phyloP scores from a whole-genome alignment of 2,113 vertebrate species.

The Neogale vison region DNA sequence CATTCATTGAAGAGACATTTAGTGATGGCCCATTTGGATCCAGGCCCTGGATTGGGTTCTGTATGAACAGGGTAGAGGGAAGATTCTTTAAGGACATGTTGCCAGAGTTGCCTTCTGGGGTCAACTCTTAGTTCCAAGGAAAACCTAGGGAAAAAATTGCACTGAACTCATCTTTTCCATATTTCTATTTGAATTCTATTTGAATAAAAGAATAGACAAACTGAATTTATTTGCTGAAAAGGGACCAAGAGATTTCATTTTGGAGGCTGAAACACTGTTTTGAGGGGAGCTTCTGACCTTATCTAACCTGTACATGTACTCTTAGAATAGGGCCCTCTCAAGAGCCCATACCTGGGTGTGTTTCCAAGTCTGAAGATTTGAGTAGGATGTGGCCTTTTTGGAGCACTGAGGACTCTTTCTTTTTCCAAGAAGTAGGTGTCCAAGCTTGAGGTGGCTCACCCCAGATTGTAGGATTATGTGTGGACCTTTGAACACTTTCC shows the following conservation, averaged over 20 bases:
- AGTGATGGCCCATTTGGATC: neutral
- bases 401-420: neutral
- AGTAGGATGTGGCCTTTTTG: neutral
- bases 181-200: constrained; percentile 8
- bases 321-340: neutral
- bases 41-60: neutral
- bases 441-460: neutral
- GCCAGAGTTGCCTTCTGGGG: neutral
- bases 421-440: neutral
- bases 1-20: neutral
- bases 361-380: neutral
- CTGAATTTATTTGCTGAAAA: neutral
- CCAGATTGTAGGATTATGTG: neutral
- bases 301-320: neutral
- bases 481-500: neutral
- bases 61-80: neutral
- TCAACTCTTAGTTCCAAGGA: constrained; percentile 34
- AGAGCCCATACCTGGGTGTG: neutral
- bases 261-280: neutral
- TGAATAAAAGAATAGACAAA: neutral
- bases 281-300: neutral
- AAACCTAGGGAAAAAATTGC: neutral
- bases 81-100: neutral
- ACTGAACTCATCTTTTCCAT: neutral
- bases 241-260: neutral